Evolutionary conservation across 2,113 vertebrate genomes (phyloP), one percentile per base, ranked within the genome.

Genomic region (Prunella himalayana): DNA sequence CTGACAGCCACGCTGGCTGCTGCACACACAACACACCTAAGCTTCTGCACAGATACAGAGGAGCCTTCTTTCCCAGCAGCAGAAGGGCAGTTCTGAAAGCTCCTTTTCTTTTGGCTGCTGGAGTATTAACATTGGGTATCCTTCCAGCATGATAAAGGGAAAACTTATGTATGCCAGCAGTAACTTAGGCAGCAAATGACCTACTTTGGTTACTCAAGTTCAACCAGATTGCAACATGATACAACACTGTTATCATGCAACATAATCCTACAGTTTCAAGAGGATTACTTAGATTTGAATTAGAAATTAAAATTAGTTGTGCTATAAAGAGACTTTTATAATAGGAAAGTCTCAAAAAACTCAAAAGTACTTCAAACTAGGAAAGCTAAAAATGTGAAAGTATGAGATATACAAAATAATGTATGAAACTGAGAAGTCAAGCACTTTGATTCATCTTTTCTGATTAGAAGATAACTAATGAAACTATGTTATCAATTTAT

Each of bases 181-280:
- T 22, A 82, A 49, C 4, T 86, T 44, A 60, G 37, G 47, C 7
- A 54, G 35, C 47, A 82, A 47, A 44, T 2, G 2, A 78, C 54
- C 35, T 35, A 14, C 35, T 47, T 28, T 0, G 0, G 21, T 73
- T 22, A 41, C 14, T 0, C 0, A 50, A 27, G 21, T 75, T 88
- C 53, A 88, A 73, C 9, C 28, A 83, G 51, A 88, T 30, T 69
- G 42, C 24, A 23, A 30, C 25, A 76, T 6, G 7, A 86, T 28
- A 60, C 8, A 65, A 53, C 8, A n/a, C 15, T 59, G 51, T 22
- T 76, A 37, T 51, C 37, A 25, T 19, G 16, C 14, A 82, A 57
- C 21, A 33, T 35, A 66, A 77, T 27, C 22, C 42, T 68, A 39
- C 13, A 73, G 39, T 69, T 89, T 75, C 64, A 86, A 51, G 27